Evolutionary conservation across 1,140 invertebrate species (phyloP), one percentile per base, ranked within the genome.

Genomic region (Melipona quadrifasciata): DNA sequence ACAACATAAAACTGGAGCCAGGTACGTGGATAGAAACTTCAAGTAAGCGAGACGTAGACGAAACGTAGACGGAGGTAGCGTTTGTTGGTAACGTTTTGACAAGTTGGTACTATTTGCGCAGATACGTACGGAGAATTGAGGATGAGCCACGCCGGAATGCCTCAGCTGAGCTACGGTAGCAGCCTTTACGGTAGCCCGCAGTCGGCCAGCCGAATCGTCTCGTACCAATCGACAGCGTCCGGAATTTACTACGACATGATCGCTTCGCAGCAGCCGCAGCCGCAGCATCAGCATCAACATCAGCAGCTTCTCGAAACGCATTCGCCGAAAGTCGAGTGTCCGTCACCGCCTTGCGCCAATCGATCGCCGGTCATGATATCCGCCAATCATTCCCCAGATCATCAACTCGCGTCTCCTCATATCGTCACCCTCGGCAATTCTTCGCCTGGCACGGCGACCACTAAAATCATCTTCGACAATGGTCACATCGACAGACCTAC

Each of bases 251-350:
- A 93, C 77, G 92, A 93, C 10, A 90, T 93, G 83, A 80, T 89
- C 31, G 84, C 80, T 0, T 85, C 83, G 53, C 92, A 92, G 27
- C 92, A 93, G 4, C 90, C 91, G 3, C 92, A 91, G 6, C 91
- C 92, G 2, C 91, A 92, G 10, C 90, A 91, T 0, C 92, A 92
- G 10, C 89, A 91, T 4, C 88, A 89, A 1, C 92, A 92, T 2
- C 92, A 91, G 19, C 90, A 90, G 8, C 68, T 93, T 3, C 16
- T 94, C 5, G 92, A 93, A 55, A 90, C 87, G 31, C 93, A 94
- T 72, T 94, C 94, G 11, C 93, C 93, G 1, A 95, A 95, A 71
- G 86, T 94, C 14, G 93, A 94, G 68, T 94, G 94, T 55, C 90
- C 93, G 0, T 94, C 93, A 2, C 93, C 94, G 34, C 89, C 93